A percentile compares a stretch with the other conserved stretches of the same genome.
These are phyloP conservation scores for Littorina saxatilis DNA, from an alignment of 1,140 invertebrate genomes.

Conservation along the genomic window DNA sequence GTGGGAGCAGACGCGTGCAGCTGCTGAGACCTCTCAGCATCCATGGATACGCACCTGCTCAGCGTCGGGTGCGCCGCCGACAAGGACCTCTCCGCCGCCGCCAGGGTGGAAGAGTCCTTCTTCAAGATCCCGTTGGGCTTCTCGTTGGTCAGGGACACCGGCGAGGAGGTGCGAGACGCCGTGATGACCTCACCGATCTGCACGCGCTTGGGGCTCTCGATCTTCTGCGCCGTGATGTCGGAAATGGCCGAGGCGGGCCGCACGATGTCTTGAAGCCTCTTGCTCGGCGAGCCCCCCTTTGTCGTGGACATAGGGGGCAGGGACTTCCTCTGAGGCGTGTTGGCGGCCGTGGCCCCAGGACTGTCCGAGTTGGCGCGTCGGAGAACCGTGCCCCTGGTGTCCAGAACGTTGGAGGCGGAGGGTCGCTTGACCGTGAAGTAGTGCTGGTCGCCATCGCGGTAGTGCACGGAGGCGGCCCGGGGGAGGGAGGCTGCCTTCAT, in stretches of 20 bases:
- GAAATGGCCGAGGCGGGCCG: conserved; percentile 47
- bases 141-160: conserved; percentile 32
- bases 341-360: conserved; percentile 6
- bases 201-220: conserved; percentile 48
- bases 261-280: conserved; percentile 29
- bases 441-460: conserved; percentile 29
- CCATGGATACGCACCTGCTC: conserved; percentile 30
- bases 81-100: background rate
- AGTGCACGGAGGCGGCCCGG: conserved; percentile 76
- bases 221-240: conserved; percentile 43
- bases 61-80: background rate
- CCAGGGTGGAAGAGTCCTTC: conserved; percentile 22
- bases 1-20: background rate
- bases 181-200: conserved; percentile 47
- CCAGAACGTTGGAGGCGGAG: conserved; percentile 92
- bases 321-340: conserved; percentile 23
- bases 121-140: conserved; percentile 51
- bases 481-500: conserved; percentile 18
- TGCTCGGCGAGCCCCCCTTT: conserved; percentile 10
- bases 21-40: conserved; percentile 34
- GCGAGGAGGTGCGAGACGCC: conserved; percentile 34
- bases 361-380: conserved; percentile 16
- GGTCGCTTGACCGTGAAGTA: conserved; percentile 75
- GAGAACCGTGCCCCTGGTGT: conserved; percentile 69
- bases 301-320: background rate